Base-by-base conservation (phyloP, 2,113 vertebrate genomes). In the Hipposideros armiger region DNA sequence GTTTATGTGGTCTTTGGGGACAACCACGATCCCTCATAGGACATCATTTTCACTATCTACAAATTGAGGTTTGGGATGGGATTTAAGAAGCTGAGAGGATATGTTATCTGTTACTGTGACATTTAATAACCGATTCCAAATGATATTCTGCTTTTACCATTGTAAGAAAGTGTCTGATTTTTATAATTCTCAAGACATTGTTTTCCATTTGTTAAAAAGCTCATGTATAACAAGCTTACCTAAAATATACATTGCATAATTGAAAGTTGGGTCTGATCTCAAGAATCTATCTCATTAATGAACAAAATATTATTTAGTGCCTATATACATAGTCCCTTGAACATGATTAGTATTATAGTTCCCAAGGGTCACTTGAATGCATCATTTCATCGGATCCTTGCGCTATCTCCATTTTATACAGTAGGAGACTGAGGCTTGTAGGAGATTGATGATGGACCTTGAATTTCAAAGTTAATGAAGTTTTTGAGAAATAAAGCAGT, bases 11-110 rank as follows among this genome's bases (percentile, higher is more conserved):
- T 66, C 22, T 56, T 87, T 56, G 88, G 54, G 42, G 73, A 74
- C 32, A 89, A 70, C 72, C 54, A 67, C 73, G 32, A 5, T 60
- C 28, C 87, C 36, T 72, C 19, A 70, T 58, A 24, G 7, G 67
- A 67, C 2, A 2, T 66, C 32, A 13, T 70, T 96, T 90, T 91
- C 91, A n/a, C 82, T 67, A 9, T 72, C n/a, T 81, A 42, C 54
- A 82, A 89, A 72, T 50, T 56, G 66, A 89, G 50, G n/a, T 88
- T 93, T 91, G 77, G 58, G 50, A 24, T 80, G 36, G 73, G 47
- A 73, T 36, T 88, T 56, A 86, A n/a, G 45, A 45, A 72, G n/a
- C 26, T 83, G 50, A 82, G 19, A 56, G 13, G 11, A 36, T 60
- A 16, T 60, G 40, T 9, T 76, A 1, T 67, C 40, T 64, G n/a